phyloP scores from a whole-genome alignment of 2,797 vertebrate genomes.

The Karalla daura region DNA sequence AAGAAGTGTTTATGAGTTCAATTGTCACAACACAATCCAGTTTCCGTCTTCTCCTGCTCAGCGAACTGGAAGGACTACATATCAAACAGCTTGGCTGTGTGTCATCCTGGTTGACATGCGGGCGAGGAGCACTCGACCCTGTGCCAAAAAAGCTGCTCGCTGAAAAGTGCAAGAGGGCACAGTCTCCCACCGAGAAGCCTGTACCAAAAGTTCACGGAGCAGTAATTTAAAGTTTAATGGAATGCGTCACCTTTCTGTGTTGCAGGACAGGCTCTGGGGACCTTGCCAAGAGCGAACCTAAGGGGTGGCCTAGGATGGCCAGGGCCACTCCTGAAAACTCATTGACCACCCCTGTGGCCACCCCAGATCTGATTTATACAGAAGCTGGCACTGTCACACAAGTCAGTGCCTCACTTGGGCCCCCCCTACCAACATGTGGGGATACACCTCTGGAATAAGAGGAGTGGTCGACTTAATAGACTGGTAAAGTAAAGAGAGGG shows the following conservation, averaged over 20 bases:
- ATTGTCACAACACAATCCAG: background rate
- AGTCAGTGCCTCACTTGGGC: too few relatives aligned
- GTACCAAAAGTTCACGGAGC: slow-evolving; percentile 2
- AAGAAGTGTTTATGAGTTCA: background rate
- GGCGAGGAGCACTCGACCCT: slow-evolving; percentile 3
- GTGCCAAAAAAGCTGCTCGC: slow-evolving; percentile 5
- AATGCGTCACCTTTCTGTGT: background rate
- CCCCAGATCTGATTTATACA: too few relatives aligned
- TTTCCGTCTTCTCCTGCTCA: background rate
- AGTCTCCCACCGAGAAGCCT: background rate
- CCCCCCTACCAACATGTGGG: too few relatives aligned
- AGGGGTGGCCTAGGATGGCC: too few relatives aligned
- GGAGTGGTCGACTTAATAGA: background rate
- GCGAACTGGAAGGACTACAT: background rate
- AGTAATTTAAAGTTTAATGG: slow-evolving; percentile 13
- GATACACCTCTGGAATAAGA: too few relatives aligned
- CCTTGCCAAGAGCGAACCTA: too few relatives aligned
- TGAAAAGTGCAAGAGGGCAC: background rate
- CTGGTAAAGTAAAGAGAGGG: background rate
- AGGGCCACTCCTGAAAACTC: too few relatives aligned
- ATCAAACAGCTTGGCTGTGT: slow-evolving; percentile 1
- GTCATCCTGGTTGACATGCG: background rate
- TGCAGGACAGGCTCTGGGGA: background rate
- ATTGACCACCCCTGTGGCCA: too few relatives aligned
- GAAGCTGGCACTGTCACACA: too few relatives aligned